Percentiles rank a stretch among this genome's conserved stretches.
Evolutionary conservation across 2,797 vertebrate genomes (phyloP).

Genomic region (Hyperoplus lanceolatus): DNA sequence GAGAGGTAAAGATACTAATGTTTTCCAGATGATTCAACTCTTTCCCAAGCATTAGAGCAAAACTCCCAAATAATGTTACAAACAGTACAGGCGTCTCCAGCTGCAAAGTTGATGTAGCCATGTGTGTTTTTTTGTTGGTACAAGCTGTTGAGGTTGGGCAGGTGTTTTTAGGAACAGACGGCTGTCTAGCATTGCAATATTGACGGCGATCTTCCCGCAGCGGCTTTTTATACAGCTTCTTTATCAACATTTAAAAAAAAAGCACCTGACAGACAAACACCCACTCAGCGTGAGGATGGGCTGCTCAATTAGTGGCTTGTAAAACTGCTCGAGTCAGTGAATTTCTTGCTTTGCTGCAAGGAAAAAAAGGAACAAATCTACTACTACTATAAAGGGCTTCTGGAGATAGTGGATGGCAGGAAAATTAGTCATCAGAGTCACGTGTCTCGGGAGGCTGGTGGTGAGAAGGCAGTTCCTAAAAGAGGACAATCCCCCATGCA

Average conservation of each 20-base stretch:
- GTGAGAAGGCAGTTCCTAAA: constrained; percentile 55
- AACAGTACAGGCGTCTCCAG: constrained; percentile 23
- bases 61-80: constrained; percentile 8
- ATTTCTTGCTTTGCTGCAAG: constrained; percentile 36
- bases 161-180: constrained; percentile 67
- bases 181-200: constrained; percentile 62
- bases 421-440: constrained; percentile 63
- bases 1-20: constrained; percentile 18
- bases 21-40: constrained; percentile 45
- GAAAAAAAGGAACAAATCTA: constrained; percentile 1
- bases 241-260: constrained; percentile 51
- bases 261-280: constrained; percentile 62
- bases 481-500: constrained; percentile 34
- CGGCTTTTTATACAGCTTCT: constrained; percentile 62
- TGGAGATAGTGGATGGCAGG: constrained; percentile 26
- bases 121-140: constrained; percentile 39
- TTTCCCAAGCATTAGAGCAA: constrained; percentile 35
- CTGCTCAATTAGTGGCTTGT: constrained; percentile 33
- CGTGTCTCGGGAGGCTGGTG: constrained; percentile 62
- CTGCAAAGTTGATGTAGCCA: constrained; percentile 46
- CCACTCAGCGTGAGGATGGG: constrained; percentile 51
- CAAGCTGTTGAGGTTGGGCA: constrained; percentile 49
- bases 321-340: constrained; percentile 19
- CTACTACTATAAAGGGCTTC: constrained; percentile 2
- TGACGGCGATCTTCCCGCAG: constrained; percentile 49